Conservation (phyloP, 1,140 invertebrate genomes). For the Caenorhabditis remanei region DNA sequence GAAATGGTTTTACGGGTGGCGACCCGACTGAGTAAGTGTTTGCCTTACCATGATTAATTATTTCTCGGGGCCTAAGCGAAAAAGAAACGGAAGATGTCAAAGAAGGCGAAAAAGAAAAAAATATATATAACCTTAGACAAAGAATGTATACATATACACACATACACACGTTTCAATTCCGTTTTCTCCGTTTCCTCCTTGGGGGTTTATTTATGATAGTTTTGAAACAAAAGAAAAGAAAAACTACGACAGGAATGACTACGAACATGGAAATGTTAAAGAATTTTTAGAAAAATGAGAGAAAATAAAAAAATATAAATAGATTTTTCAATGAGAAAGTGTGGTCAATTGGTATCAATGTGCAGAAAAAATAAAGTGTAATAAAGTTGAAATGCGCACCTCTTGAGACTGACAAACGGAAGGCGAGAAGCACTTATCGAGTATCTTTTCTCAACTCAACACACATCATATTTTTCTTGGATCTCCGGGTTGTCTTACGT, state of each 20-base stretch:
- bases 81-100: slow-evolving; percentile 3
- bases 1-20: slow-evolving; percentile 26
- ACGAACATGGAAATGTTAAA: background rate
- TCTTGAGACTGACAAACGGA: slow-evolving; percentile 22
- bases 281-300: background rate
- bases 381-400: slow-evolving; percentile 28
- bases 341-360: background rate
- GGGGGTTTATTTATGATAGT: slow-evolving; percentile 48
- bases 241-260: background rate
- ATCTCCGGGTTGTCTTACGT: background rate
- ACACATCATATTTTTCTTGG: background rate
- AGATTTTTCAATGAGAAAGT: background rate
- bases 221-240: slow-evolving; percentile 15
- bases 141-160: slow-evolving; percentile 13
- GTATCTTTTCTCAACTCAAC: background rate
- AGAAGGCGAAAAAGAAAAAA: background rate
- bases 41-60: slow-evolving; percentile 50
- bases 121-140: slow-evolving; percentile 43
- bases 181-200: slow-evolving; percentile 31
- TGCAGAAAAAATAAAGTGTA: slow-evolving; percentile 3
- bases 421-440: slow-evolving; percentile 34
- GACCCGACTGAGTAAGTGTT: slow-evolving; percentile 40
- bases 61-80: slow-evolving; percentile 13
- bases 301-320: background rate
- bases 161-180: slow-evolving; percentile 43